phyloP scores from a whole-genome alignment of 2,113 vertebrate genomes.

The Psettodes erumei region DNA sequence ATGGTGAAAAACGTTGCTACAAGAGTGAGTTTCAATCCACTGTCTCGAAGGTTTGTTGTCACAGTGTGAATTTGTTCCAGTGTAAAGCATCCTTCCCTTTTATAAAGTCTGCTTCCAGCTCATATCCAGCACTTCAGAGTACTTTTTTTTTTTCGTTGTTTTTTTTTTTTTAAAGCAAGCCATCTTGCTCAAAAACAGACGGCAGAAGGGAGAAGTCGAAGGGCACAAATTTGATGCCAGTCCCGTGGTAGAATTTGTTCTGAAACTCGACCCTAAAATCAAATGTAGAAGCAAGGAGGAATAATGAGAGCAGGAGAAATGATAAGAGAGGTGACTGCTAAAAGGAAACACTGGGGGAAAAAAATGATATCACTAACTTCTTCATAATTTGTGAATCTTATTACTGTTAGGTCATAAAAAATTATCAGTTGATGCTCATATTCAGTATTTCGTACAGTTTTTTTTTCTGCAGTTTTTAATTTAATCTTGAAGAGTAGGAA shows the following conservation, averaged over 20 bases:
- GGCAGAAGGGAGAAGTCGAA: slow-evolving; percentile 94
- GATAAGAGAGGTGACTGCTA: background rate
- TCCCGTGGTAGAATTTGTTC: slow-evolving; percentile 96
- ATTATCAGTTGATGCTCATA: background rate
- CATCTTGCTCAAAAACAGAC: slow-evolving; percentile 87
- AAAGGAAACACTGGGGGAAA: background rate
- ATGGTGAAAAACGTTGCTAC: slow-evolving; percentile 75
- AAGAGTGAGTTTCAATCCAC: slow-evolving; percentile 64
- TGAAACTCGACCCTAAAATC: slow-evolving; percentile 97
- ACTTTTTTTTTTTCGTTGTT: background rate
- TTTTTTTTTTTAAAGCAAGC: slow-evolving; percentile 68
- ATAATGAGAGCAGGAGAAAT: background rate
- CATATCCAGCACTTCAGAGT: slow-evolving; percentile 1
- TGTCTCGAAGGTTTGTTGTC: slow-evolving; percentile 65
- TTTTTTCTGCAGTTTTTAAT: too few relatives aligned
- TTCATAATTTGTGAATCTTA: too few relatives aligned
- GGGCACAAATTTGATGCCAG: slow-evolving; percentile 93
- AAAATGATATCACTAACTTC: background rate
- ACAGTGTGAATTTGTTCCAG: slow-evolving; percentile 72
- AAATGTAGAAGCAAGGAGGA: background rate
- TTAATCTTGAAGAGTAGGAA: too few relatives aligned
- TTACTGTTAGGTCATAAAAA: background rate
- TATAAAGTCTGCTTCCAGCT: slow-evolving; percentile 36
- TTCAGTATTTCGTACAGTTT: background rate
- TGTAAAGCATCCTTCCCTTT: slow-evolving; percentile 45